Percentiles rank a stretch among this genome's conserved stretches.
phyloP scores from a whole-genome alignment of 2,113 vertebrate genomes.

The Arvicanthis niloticus region DNA sequence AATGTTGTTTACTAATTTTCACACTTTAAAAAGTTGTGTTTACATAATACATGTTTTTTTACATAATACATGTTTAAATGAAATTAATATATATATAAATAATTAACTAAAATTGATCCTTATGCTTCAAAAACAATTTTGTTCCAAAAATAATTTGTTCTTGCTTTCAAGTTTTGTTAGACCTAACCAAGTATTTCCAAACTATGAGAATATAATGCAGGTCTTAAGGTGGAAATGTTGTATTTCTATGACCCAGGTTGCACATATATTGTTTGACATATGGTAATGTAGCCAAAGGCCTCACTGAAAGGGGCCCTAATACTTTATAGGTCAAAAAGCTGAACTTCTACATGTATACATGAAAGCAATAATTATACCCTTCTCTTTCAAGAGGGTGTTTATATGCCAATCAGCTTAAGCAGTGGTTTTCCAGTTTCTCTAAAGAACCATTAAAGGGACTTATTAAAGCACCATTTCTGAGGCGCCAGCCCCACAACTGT shows the following conservation, averaged over 20 bases:
- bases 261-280: background rate
- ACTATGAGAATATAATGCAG: background rate
- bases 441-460: background rate
- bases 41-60: background rate
- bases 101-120: background rate
- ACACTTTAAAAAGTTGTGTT: conserved; percentile 20
- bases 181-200: background rate
- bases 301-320: background rate
- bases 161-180: background rate
- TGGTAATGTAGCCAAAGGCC: background rate
- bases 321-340: conserved; percentile 9
- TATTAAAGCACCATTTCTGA: background rate
- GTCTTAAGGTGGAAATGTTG: background rate
- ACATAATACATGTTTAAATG: background rate
- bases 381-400: background rate
- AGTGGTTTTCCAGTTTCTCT: background rate
- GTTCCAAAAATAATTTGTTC: background rate
- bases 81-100: background rate
- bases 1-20: background rate
- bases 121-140: background rate
- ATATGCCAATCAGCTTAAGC: background rate
- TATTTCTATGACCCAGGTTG: background rate
- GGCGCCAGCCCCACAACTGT: background rate
- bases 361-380: conserved; percentile 43
- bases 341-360: background rate